Percentiles rank a stretch among this genome's conserved stretches.
These are phyloP conservation scores for Clytia hemisphaerica DNA, from an alignment of 30 jellyfish, hydroid and myxozoan species.

Conservation along the genomic window DNA sequence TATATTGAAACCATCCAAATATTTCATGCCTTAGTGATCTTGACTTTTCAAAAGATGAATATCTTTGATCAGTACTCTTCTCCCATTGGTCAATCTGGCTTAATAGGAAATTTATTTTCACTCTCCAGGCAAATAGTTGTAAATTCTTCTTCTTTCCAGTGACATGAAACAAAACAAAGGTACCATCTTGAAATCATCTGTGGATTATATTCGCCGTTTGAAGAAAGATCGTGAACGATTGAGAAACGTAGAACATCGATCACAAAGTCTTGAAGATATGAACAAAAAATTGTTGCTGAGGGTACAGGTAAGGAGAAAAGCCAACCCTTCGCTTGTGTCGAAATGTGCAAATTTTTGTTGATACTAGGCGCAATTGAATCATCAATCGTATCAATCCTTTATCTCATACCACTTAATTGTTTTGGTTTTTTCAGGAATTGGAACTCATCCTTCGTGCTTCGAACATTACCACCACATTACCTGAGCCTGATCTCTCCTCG, in stretches of 20 bases:
- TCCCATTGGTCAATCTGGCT: no score
- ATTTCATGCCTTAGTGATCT: no score
- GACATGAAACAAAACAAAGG: slow-evolving; percentile 96
- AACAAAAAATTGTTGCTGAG: slow-evolving; percentile 66
- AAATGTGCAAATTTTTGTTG: neutral
- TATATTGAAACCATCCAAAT: no score
- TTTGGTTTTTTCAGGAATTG: slow-evolving; percentile 55
- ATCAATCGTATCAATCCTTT: neutral
- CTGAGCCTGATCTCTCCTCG: slow-evolving; percentile 60
- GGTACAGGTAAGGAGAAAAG: slow-evolving; percentile 89
- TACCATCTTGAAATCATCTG: slow-evolving; percentile 87
- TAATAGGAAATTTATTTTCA: no score
- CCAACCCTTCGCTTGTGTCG: neutral
- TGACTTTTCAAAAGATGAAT: no score
- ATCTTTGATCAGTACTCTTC: no score
- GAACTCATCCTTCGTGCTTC: slow-evolving; percentile 90
- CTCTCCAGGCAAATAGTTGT: neutral
- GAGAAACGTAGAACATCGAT: slow-evolving; percentile 47
- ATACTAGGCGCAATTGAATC: neutral
- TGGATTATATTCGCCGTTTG: slow-evolving; percentile 75
- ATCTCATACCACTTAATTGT: neutral
- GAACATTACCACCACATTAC: slow-evolving; percentile 74
- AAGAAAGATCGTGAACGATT: slow-evolving; percentile 70
- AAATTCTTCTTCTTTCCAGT: slow-evolving; percentile 5
- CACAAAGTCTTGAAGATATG: slow-evolving; percentile 53